These are phyloP conservation scores for Daptonema setosum DNA, from an alignment of 2,888 invertebrate species.

Conservation along the genomic window DNA sequence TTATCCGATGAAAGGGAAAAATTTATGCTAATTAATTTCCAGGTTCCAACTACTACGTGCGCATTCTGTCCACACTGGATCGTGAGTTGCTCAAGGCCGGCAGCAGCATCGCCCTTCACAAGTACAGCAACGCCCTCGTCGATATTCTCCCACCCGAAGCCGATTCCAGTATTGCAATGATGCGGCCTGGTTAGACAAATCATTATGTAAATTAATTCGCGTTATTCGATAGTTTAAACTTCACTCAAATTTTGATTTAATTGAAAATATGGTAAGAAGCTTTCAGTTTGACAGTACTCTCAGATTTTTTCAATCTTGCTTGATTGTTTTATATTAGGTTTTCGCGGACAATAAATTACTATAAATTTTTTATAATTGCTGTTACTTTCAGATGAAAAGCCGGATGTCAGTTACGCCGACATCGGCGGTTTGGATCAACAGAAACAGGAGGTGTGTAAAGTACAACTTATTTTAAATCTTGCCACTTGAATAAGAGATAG, in stretches of 20 bases:
- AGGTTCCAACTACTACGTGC: slow-evolving; percentile 96
- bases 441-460: slow-evolving; percentile 68
- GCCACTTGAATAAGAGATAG: no score
- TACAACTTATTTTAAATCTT: no score
- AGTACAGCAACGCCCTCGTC: slow-evolving; percentile 97
- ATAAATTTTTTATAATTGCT: no score
- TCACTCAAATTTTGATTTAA: neutral
- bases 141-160: slow-evolving; percentile 97
- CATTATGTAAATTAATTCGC: no score
- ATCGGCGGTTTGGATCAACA: slow-evolving; percentile 99
- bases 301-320: no score
- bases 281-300: no score
- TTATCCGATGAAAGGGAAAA: no score
- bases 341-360: no score
- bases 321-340: no score
- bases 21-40: no score
- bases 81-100: slow-evolving; percentile 87
- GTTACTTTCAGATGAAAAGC: slow-evolving; percentile 58
- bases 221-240: no score
- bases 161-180: slow-evolving; percentile 94
- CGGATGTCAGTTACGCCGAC: slow-evolving; percentile 84
- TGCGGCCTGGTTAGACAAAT: slow-evolving; percentile 50
- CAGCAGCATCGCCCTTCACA: slow-evolving; percentile 90
- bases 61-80: slow-evolving; percentile 92
- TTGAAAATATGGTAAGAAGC: neutral